Conservation (phyloP, 2,113 vertebrate species). For the Gnathonemus longibarbis region DNA sequence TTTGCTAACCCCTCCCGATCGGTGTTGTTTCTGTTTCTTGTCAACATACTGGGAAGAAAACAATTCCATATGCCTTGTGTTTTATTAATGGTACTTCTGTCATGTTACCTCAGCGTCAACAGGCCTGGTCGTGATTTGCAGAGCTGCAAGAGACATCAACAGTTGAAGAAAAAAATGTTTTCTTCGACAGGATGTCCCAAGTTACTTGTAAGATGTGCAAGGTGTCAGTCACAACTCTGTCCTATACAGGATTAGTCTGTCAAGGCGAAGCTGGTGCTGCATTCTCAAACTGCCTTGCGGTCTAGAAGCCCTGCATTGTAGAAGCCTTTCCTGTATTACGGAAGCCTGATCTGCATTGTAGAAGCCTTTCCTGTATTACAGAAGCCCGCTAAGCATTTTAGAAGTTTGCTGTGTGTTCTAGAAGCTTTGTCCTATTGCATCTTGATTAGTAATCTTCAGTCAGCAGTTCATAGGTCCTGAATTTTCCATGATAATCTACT, state of each 20-base stretch:
- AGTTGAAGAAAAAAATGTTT: neutral
- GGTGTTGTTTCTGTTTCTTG: neutral
- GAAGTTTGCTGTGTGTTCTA: neutral
- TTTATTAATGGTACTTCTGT: slow-evolving; percentile 16
- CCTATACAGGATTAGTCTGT: neutral
- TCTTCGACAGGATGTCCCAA: neutral
- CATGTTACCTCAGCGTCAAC: neutral
- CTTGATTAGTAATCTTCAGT: neutral
- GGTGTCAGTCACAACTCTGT: neutral
- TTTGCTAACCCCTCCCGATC: neutral
- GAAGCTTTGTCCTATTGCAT: neutral
- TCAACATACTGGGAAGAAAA: neutral
- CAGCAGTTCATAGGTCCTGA: neutral
- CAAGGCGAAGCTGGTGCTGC: neutral
- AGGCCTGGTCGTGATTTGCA: neutral
- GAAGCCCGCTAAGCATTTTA: neutral
- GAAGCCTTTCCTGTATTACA: neutral
- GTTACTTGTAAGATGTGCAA: neutral
- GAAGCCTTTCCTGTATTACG: neutral
- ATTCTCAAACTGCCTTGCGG: neutral
- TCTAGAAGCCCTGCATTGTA: neutral
- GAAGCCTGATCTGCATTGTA: neutral
- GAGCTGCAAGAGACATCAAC: neutral
- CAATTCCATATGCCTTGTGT: neutral
- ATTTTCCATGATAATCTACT: neutral